Conservation (phyloP, 2,113 vertebrate genomes). For the Tetrao urogallus region DNA sequence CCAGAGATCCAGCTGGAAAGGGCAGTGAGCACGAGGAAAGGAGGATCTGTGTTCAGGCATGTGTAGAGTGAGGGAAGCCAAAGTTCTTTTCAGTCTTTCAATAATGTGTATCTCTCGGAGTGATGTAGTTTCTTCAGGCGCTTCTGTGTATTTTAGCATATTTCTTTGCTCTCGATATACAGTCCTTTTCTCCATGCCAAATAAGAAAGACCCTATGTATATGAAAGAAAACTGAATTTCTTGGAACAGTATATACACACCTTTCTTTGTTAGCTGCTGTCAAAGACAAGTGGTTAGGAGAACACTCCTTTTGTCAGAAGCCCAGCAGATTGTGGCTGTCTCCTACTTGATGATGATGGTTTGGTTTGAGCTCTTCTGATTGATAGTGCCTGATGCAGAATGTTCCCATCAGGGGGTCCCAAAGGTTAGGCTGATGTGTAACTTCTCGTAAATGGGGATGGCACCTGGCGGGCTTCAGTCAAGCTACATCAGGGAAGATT, state of each 20-base stretch:
- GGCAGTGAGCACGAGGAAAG: not conserved
- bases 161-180: not conserved
- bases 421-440: not conserved
- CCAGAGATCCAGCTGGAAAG: not conserved
- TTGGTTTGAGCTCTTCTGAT: not conserved
- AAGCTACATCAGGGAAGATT: not conserved
- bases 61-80: not conserved
- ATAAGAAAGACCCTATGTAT: not conserved
- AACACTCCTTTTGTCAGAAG: not conserved
- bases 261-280: not conserved
- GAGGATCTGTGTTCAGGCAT: not conserved
- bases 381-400: not conserved
- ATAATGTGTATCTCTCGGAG: not conserved
- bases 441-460: not conserved
- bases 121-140: not conserved
- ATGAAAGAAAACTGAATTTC: not conserved
- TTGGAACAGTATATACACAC: not conserved
- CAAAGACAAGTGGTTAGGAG: not conserved
- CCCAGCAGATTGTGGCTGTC: not conserved
- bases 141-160: not conserved
- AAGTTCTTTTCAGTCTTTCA: conserved; percentile 1
- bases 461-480: not conserved
- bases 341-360: not conserved
- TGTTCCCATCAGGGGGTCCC: not conserved
- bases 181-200: not conserved